These are phyloP conservation scores for Drosophila testacea DNA, from an alignment of 2,888 invertebrate species.

Conservation along the genomic window DNA sequence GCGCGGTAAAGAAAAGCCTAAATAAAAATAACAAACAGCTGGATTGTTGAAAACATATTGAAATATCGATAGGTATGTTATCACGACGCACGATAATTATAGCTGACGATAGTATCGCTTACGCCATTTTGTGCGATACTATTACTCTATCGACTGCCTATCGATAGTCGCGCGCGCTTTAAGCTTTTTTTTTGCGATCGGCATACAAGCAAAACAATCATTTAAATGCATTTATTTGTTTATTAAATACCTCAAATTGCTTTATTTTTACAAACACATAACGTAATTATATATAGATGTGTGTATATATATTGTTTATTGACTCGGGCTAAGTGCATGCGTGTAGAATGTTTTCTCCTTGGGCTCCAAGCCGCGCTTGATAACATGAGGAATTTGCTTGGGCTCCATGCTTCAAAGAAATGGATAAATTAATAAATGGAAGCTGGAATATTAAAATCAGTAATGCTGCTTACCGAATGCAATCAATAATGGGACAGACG, in stretches of 20 bases:
- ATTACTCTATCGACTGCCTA: slow-evolving; percentile 1
- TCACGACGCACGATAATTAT: slow-evolving; percentile 13
- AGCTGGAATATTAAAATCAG: neutral
- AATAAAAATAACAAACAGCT: slow-evolving; percentile 42
- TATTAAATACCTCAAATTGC: slow-evolving; percentile 6
- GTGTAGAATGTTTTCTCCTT: slow-evolving; percentile 74
- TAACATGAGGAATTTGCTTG: slow-evolving; percentile 93
- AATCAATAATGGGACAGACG: slow-evolving; percentile 99
- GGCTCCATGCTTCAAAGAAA: slow-evolving; percentile 92
- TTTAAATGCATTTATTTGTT: slow-evolving; percentile 16
- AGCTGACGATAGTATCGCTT: too few relatives aligned
- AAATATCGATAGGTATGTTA: too few relatives aligned
- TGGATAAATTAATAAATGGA: neutral
- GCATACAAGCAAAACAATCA: neutral
- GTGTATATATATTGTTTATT: slow-evolving; percentile 34
- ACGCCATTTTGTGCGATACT: too few relatives aligned
- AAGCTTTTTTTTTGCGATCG: neutral
- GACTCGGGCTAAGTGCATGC: slow-evolving; percentile 80
- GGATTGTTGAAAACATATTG: slow-evolving; percentile 24
- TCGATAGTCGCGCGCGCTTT: neutral
- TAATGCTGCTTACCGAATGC: slow-evolving; percentile 91
- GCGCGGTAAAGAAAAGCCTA: slow-evolving; percentile 3
- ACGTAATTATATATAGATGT: slow-evolving; percentile 1
- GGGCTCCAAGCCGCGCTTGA: slow-evolving; percentile 90
- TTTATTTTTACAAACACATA: slow-evolving; percentile 15